Evolutionary conservation across 2,113 vertebrate genomes (phyloP), one percentile per base, ranked within the genome.

Genomic region (Neopipo cinnamomea): DNA sequence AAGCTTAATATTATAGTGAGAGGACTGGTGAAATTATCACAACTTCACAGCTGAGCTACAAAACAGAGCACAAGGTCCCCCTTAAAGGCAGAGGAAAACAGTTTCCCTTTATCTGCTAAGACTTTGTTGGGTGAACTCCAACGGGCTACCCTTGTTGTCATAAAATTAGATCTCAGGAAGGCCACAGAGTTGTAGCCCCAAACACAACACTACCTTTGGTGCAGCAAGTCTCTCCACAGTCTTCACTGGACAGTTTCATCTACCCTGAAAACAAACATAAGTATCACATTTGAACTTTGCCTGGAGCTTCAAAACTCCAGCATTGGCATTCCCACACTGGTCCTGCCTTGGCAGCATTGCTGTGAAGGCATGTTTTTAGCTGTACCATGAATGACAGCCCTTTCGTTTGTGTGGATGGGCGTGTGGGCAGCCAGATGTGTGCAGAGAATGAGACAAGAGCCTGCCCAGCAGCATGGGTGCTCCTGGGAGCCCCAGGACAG

Each of bases 341-440:
- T n/a, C 20, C 53, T 41, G 37, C 28, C 27, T 27, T 3, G 15
- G 58, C 30, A 37, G 18, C 3, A 4, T 8, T 14, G 18, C 53
- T 8, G 5, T 3, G 8, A 72, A 27, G 28, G 15, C 4, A 4
- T 3, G 5, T 7, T 80, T 80, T 72, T 1, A 58, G 27, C 37
- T 24, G 23, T 28, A 14, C 8, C 8, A 10, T 1, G 25, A 41
- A 46, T 0, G 0, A 55, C 19, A 61, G 25, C 17, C 24, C 23
- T 50, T 46, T 37, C 24, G 52, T 5, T 42, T 2, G 1, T 9
- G 20, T 3, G 9, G 12, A 46, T 6, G 31, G 24, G 12, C 19
- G 14, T 2, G 12, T 0, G 0, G 33, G 19, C 11, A 68, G 9
- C 12, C 7, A 5, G 31, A 21, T 18, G 15, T 0, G 8, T 0